Base-by-base conservation (phyloP, 2,888 invertebrate genomes). In the Strigamia crassipes region DNA sequence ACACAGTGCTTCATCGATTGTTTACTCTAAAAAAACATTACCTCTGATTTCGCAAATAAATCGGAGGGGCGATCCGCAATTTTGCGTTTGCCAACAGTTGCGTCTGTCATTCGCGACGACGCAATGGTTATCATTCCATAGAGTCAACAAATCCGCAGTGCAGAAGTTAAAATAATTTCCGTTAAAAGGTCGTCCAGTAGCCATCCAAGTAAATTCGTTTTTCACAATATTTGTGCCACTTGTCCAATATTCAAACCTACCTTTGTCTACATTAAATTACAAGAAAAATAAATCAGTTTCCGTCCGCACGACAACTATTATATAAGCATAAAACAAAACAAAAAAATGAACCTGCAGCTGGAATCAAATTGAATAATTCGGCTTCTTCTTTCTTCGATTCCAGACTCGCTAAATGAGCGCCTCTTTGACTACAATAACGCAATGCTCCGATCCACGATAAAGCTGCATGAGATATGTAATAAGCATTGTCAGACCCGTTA, bases 121-220 rank as follows among this genome's bases (percentile, higher is more conserved):
- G 31, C 73, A 61, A 61, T 61, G 61, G 1, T 23, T 27, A 6
- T 73, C 73, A 31, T 31, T 31, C 73, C 31, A 27, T 0, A 73
- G 73, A 73, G 73, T 73, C 23, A 73, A 12, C 9, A 73, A 27
- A n/a, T 73, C 31, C 23, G 73, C 12, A 15, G 73, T 31, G 31
- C 73, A 73, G 23, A 73, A 73, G 73, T 73, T 73, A 31, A 31
- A 73, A 31, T 73, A 73, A 13, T 31, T 73, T 73, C 73, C 73
- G 5, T 31, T 27, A 73, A 31, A 73, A 10, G n/a, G 23, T 31
- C 5, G 73, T 23, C 73, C 73, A 3, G 27, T 73, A 15, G 13
- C 73, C 12, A 73, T 2, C 73, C 73, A 73, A 27, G 27, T 27
- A 73, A 31, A 73, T 46, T n/a, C 46, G 0, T 21, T 27, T 73